Percentiles rank a stretch among this genome's conserved stretches.
These are phyloP conservation scores for Tichodroma muraria DNA, from an alignment of 2,113 vertebrate species.

Conservation along the genomic window DNA sequence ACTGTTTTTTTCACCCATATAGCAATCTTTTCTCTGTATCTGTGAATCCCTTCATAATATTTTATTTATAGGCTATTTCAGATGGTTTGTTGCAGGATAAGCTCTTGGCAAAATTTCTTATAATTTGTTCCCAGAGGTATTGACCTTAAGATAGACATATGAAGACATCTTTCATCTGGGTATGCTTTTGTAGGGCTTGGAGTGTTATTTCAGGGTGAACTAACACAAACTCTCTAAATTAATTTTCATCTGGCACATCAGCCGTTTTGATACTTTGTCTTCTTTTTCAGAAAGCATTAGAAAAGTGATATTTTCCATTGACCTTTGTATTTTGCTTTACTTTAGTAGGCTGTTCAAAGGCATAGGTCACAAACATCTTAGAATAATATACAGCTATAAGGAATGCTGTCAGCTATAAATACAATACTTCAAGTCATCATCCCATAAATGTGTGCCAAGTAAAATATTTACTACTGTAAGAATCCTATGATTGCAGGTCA, in stretches of 20 bases:
- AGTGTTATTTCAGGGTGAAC: constrained; percentile 23
- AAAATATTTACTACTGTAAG: background rate
- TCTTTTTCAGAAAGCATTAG: background rate
- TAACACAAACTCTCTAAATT: constrained; percentile 33
- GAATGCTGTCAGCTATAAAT: background rate
- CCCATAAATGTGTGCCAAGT: background rate
- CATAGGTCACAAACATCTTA: background rate
- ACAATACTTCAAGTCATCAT: background rate
- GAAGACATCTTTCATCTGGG: constrained; percentile 17
- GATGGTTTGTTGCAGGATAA: constrained; percentile 60
- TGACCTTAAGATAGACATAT: background rate
- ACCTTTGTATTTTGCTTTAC: constrained; percentile 11
- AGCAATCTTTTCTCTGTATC: constrained; percentile 52
- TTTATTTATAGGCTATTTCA: constrained; percentile 72
- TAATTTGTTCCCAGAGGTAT: constrained; percentile 29
- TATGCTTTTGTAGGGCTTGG: constrained; percentile 36
- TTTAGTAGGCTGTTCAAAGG: background rate
- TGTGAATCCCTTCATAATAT: constrained; percentile 48
- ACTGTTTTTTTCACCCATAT: constrained; percentile 30
- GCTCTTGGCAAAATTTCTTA: constrained; percentile 50
- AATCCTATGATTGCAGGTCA: background rate
- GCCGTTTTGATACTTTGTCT: background rate
- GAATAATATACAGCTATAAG: background rate
- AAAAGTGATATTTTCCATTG: constrained; percentile 25
- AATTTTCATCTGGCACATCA: constrained; percentile 28